These are phyloP conservation scores for Serrognathus titanus DNA, from an alignment of 2,888 invertebrate genomes.

Conservation along the genomic window DNA sequence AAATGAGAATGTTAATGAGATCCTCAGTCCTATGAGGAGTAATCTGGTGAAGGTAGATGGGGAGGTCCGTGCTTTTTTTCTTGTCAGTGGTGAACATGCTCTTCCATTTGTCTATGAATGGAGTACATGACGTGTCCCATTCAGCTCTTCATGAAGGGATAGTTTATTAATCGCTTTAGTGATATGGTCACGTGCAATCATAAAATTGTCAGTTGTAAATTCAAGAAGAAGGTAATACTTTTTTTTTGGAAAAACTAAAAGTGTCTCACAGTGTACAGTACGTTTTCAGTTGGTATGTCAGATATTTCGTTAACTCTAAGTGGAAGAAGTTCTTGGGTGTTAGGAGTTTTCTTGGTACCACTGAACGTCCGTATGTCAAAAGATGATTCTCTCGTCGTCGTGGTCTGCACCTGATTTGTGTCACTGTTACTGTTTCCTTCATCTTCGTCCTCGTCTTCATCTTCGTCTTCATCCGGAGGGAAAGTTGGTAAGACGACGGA, in stretches of 20 bases:
- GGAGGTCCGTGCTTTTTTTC: background rate
- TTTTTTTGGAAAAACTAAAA: background rate
- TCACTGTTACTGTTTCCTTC: background rate
- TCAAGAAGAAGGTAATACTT: background rate
- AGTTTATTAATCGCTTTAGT: background rate
- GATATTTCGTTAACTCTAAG: conserved; percentile 14
- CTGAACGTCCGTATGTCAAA: no score
- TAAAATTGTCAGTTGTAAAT: background rate
- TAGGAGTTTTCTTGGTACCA: no score
- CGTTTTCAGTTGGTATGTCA: background rate
- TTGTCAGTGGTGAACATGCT: background rate
- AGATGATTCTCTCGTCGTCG: background rate
- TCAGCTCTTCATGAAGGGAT: background rate
- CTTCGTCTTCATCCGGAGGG: conserved; percentile 64
- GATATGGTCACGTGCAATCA: background rate
- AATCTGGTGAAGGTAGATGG: no score
- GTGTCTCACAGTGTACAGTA: conserved; percentile 10
- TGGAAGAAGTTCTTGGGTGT: background rate
- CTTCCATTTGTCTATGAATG: conserved; percentile 2
- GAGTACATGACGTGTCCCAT: background rate
- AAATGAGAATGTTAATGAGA: no score
- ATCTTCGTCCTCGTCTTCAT: conserved; percentile 53
- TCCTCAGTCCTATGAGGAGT: no score
- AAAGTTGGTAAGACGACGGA: conserved; percentile 65
- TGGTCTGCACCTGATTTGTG: background rate